A percentile compares a stretch with the other conserved stretches of the same genome.
phyloP scores from a whole-genome alignment of 2,888 invertebrate genomes.

The Andrena hattorfiana region DNA sequence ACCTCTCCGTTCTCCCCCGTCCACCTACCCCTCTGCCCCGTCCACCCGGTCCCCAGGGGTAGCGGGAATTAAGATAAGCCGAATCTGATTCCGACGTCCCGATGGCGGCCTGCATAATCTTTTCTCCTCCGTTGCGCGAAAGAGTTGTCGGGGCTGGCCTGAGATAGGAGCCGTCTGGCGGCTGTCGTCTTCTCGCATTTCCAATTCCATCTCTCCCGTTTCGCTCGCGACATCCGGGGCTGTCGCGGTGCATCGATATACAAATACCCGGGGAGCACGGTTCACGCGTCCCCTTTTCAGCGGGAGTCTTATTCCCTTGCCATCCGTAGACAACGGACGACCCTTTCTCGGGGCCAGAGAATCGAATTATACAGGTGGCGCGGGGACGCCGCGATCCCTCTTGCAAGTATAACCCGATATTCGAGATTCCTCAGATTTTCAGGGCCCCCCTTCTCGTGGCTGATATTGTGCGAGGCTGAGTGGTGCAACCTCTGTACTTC shows the following conservation, averaged over 20 bases:
- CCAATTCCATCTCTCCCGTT: constrained; percentile 57
- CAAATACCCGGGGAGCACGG: constrained; percentile 44
- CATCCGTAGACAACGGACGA: constrained; percentile 33
- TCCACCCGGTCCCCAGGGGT: background rate
- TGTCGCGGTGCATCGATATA: constrained; percentile 34
- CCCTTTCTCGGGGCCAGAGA: constrained; percentile 2
- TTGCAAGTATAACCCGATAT: background rate
- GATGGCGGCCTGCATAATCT: background rate
- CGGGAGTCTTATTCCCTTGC: constrained; percentile 30
- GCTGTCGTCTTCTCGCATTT: constrained; percentile 51
- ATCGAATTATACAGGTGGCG: constrained; percentile 43
- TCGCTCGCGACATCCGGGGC: background rate
- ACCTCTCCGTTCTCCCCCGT: background rate
- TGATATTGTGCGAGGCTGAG: background rate
- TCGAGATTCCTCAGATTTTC: background rate
- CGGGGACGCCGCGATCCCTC: background rate
- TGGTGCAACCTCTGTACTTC: background rate
- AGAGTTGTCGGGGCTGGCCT: constrained; percentile 36
- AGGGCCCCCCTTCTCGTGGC: background rate
- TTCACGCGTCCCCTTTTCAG: constrained; percentile 45
- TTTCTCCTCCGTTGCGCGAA: constrained; percentile 10
- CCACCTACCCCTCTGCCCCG: background rate
- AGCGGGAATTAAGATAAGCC: constrained; percentile 43
- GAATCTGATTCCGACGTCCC: constrained; percentile 38
- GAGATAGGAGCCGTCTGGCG: constrained; percentile 35